Conservation (phyloP, 1,140 invertebrate species). For the Plutomurus gul region DNA sequence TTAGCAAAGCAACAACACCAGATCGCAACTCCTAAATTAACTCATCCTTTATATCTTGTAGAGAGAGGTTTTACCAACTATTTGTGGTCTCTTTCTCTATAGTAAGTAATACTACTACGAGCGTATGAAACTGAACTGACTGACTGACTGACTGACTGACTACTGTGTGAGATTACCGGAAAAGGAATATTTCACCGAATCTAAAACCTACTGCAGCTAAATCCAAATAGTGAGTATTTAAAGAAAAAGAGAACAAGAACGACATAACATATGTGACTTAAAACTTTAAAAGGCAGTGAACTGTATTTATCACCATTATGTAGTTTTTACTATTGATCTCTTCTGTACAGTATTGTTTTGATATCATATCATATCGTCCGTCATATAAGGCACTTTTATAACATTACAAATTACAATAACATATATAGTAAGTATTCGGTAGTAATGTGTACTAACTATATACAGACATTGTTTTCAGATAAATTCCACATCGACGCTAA, state of each 20-base stretch:
- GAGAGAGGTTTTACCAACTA: not conserved
- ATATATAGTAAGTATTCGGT: not conserved
- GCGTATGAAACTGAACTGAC: not conserved
- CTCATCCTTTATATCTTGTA: conserved; percentile 32
- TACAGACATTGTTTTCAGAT: conserved; percentile 4
- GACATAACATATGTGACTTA: not conserved
- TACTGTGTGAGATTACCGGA: not conserved
- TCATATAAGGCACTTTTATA: conserved; percentile 2
- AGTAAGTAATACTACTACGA: too few relatives aligned
- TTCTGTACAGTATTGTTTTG: conserved; percentile 7
- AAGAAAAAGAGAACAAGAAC: not conserved
- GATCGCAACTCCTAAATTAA: conserved; percentile 35
- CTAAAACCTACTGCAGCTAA: too few relatives aligned
- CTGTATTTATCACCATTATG: conserved; percentile 11
- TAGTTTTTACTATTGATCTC: not conserved
- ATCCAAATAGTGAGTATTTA: too few relatives aligned
- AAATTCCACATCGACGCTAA: too few relatives aligned
- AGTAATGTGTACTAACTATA: not conserved
- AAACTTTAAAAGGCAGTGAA: not conserved
- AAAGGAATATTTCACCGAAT: not conserved
- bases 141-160: not conserved
- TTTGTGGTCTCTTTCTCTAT: not conserved
- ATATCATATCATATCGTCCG: conserved; percentile 7
- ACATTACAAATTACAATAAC: not conserved
- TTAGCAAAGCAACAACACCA: conserved; percentile 31